These are phyloP conservation scores for Pardalotus punctatus DNA, from an alignment of 2,113 vertebrate genomes.

Conservation along the genomic window DNA sequence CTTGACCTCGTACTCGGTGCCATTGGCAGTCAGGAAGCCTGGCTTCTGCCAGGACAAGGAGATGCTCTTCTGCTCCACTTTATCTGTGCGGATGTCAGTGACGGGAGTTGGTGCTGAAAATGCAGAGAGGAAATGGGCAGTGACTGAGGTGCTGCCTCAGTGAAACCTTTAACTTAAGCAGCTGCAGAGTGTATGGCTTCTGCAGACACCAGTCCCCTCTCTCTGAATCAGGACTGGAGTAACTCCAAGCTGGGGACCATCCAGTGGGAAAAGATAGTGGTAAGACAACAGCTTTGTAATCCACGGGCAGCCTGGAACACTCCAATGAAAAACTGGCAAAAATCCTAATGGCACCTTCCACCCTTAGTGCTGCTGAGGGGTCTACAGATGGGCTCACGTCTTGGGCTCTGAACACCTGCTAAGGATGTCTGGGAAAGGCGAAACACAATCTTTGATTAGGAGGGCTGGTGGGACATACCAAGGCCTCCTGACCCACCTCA, in stretches of 20 bases:
- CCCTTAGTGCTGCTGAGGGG: not conserved
- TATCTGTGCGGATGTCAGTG: slow-evolving; percentile 84
- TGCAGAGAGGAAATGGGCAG: not conserved
- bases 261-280: fast-evolving
- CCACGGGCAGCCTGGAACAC: not conserved
- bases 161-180: not conserved
- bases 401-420: not conserved
- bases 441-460: not conserved
- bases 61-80: slow-evolving; percentile 88
- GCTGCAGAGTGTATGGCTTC: not conserved
- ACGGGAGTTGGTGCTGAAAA: slow-evolving; percentile 78
- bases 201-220: not conserved
- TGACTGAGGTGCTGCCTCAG: not conserved
- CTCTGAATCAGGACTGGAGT: not conserved
- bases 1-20: slow-evolving; percentile 91
- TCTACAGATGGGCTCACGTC: fast-evolving
- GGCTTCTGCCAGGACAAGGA: slow-evolving; percentile 89
- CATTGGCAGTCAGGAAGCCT: slow-evolving; percentile 66
- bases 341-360: fast-evolving
- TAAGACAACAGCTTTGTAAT: not conserved
- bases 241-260: not conserved
- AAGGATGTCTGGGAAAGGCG: not conserved
- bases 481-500: not conserved
- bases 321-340: not conserved
- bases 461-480: not conserved